A percentile compares a stretch with the other conserved stretches of the same genome.
Conservation (phyloP, 2,797 vertebrate genomes). For the Pelochelys cantorii region DNA sequence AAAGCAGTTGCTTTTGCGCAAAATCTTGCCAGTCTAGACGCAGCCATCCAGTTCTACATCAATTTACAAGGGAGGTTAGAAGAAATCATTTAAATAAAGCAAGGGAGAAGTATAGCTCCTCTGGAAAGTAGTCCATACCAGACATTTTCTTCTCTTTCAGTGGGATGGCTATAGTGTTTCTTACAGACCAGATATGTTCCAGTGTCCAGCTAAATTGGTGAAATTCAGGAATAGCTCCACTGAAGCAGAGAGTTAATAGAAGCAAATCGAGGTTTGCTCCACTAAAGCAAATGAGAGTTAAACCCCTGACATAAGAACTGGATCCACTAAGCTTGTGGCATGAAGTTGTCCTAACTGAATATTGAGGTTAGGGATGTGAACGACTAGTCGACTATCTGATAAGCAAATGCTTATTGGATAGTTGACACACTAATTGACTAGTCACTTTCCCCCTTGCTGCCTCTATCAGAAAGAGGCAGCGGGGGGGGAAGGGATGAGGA, state of each 20-base stretch:
- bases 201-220: neutral
- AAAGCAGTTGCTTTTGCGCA: too few relatives aligned
- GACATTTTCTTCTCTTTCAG: neutral
- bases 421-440: too few relatives aligned
- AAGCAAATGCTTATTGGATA: too few relatives aligned
- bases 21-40: too few relatives aligned
- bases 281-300: neutral
- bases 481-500: too few relatives aligned
- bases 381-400: too few relatives aligned
- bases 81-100: constrained; percentile 37
- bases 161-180: neutral
- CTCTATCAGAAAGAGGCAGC: too few relatives aligned
- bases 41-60: neutral
- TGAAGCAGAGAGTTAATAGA: neutral
- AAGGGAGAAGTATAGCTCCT: neutral
- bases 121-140: neutral
- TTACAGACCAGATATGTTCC: neutral
- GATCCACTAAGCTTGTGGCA: fast-evolving
- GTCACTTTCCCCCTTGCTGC: too few relatives aligned
- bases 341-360: neutral
- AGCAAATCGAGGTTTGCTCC: neutral
- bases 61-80: neutral
- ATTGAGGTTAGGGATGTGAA: too few relatives aligned
- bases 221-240: neutral
- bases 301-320: neutral